Conservation (phyloP, 2,888 invertebrate species). For the Nephrotoma guestfalica region DNA sequence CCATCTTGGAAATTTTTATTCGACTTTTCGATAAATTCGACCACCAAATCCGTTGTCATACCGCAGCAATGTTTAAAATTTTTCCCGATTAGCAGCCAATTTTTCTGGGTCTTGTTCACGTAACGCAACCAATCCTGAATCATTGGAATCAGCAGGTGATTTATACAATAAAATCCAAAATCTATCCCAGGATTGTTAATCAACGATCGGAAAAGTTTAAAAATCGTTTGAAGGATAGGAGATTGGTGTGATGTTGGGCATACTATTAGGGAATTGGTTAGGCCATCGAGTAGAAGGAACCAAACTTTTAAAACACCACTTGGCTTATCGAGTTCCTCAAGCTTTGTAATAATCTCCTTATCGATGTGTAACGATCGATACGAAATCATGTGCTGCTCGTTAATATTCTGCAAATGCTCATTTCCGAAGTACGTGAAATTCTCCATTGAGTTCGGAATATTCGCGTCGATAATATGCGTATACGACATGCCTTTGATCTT, state of each 20-base stretch:
- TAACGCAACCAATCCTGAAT: constrained; percentile 86
- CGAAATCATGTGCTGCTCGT: constrained; percentile 44
- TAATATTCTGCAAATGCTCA: constrained; percentile 43
- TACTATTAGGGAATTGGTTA: constrained; percentile 65
- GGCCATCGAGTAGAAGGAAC: constrained; percentile 77
- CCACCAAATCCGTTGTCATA: constrained; percentile 79
- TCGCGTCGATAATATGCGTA: constrained; percentile 67
- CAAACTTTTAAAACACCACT: constrained; percentile 80
- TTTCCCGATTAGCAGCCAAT: constrained; percentile 64
- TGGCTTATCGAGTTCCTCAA: constrained; percentile 51
- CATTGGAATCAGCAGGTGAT: constrained; percentile 80
- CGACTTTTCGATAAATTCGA: constrained; percentile 66
- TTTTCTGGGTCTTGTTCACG: constrained; percentile 51
- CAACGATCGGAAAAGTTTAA: constrained; percentile 65
- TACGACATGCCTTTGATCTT: constrained; percentile 63
- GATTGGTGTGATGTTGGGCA: constrained; percentile 83
- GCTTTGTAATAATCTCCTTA: constrained; percentile 32
- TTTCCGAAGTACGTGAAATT: constrained; percentile 54
- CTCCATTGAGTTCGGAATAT: constrained; percentile 57
- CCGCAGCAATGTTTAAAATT: constrained; percentile 94
- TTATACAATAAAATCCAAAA: constrained; percentile 84
- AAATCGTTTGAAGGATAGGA: constrained; percentile 72
- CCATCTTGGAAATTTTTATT: constrained; percentile 21
- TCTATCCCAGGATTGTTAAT: constrained; percentile 69
- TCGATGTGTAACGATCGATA: constrained; percentile 32